Evolutionary conservation across 2,797 vertebrate genomes (phyloP).

Genomic region (Falco naumanni): DNA sequence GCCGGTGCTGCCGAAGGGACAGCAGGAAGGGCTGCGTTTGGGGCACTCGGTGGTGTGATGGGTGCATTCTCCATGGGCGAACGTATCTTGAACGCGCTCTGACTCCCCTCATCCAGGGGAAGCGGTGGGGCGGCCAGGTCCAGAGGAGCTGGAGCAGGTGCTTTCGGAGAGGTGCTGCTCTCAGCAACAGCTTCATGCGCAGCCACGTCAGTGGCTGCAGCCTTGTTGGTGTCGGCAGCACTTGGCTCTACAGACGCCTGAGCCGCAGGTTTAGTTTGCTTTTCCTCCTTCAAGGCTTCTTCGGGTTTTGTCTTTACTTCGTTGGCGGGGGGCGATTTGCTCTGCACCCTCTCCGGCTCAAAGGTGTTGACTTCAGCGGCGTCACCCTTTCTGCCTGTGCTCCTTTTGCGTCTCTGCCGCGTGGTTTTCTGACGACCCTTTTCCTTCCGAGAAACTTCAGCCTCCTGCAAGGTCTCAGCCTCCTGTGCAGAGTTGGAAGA

Average conservation of each 20-base stretch:
- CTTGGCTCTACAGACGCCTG: not conserved
- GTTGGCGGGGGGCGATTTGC: conserved; percentile 24
- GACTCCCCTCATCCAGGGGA: conserved; percentile 61
- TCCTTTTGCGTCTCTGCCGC: conserved; percentile 86
- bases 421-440: conserved; percentile 85
- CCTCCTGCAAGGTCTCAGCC: conserved; percentile 71
- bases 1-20: conserved; percentile 72
- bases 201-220: not conserved
- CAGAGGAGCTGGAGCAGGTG: not conserved
- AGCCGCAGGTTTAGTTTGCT: conserved; percentile 5
- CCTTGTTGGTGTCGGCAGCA: conserved; percentile 7
- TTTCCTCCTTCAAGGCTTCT: conserved; percentile 67
- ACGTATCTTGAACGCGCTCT: conserved; percentile 73
- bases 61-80: conserved; percentile 73
- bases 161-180: conserved; percentile 51
- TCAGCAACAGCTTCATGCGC: conserved; percentile 33
- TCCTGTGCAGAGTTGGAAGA: conserved; percentile 74
- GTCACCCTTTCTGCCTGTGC: conserved; percentile 80
- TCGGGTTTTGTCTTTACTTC: conserved; percentile 29
- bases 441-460: conserved; percentile 78
- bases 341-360: conserved; percentile 73
- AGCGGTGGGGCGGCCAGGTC: not conserved
- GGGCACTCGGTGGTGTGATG: conserved; percentile 72
- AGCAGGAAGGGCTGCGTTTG: conserved; percentile 69
- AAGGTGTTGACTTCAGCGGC: conserved; percentile 63